phyloP scores from a whole-genome alignment of 2,113 vertebrate genomes.

The Micronycteris hirsuta region DNA sequence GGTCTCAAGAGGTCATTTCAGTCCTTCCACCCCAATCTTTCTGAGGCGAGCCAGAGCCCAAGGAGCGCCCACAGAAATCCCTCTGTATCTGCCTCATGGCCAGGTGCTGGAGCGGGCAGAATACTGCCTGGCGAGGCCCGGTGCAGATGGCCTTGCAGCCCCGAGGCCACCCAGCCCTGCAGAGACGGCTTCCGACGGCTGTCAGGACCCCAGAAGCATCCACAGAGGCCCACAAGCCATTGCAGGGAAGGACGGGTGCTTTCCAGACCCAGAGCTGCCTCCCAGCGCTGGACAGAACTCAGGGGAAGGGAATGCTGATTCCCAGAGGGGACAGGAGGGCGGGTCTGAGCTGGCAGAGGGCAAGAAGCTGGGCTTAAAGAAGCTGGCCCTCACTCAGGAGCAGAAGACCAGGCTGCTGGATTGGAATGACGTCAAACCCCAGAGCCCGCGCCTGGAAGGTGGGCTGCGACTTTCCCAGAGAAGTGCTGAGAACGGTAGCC shows the following conservation, averaged over 20 bases:
- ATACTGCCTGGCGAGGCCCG: background rate
- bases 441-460: fast-evolving
- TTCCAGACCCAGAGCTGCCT: conserved; percentile 4
- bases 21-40: conserved; percentile 56
- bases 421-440: background rate
- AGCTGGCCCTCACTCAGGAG: conserved; percentile 50
- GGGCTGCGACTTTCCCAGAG: background rate
- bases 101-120: background rate
- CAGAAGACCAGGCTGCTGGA: conserved; percentile 51
- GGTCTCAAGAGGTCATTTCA: conserved; percentile 52
- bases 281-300: background rate
- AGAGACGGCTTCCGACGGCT: background rate
- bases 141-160: background rate
- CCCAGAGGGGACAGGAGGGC: background rate
- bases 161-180: background rate
- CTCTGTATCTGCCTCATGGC: conserved; percentile 63
- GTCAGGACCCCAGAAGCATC: background rate
- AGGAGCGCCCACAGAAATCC: conserved; percentile 24
- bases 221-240: background rate
- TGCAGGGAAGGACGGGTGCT: background rate
- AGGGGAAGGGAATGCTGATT: background rate
- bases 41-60: conserved; percentile 53
- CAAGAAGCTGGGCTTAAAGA: conserved; percentile 65
- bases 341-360: conserved; percentile 26
- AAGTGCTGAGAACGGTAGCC: background rate